A percentile compares a stretch with the other conserved stretches of the same genome.
Conservation (phyloP, 2,888 invertebrate species). For the Catocala sponsa region DNA sequence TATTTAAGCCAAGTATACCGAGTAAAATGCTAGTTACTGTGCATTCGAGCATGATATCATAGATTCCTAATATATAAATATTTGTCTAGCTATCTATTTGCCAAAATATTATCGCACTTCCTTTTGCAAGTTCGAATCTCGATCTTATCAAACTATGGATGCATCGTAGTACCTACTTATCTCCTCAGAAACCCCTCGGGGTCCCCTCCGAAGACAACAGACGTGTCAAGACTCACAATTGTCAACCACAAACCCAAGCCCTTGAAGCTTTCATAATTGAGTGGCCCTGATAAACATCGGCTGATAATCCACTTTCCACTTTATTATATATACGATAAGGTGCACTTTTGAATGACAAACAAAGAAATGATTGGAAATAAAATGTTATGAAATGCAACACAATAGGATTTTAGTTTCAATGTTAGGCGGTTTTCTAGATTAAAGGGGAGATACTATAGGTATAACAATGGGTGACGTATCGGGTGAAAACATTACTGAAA, state of each 20-base stretch:
- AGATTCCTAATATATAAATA: no score
- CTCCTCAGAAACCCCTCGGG: not conserved
- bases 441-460: conserved; percentile 25
- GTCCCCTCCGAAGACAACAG: conserved; percentile 1
- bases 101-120: conserved; percentile 1
- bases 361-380: conserved; percentile 47
- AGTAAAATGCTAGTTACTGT: no score
- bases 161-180: conserved; percentile 3
- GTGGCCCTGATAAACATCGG: conserved; percentile 19
- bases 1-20: no score
- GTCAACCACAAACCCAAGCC: conserved; percentile 13
- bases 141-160: conserved; percentile 11
- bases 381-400: conserved; percentile 56
- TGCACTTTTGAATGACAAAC: not conserved
- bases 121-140: conserved; percentile 8
- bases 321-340: not conserved
- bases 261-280: conserved; percentile 15
- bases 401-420: conserved; percentile 53
- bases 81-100: no score
- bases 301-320: conserved; percentile 1
- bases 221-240: conserved; percentile 24
- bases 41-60: no score
- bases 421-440: conserved; percentile 57
- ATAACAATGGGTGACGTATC: conserved; percentile 11
- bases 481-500: conserved; percentile 11